These are phyloP conservation scores for Drosophila parabipectinata DNA, from an alignment of 1,140 invertebrate genomes.

Conservation along the genomic window DNA sequence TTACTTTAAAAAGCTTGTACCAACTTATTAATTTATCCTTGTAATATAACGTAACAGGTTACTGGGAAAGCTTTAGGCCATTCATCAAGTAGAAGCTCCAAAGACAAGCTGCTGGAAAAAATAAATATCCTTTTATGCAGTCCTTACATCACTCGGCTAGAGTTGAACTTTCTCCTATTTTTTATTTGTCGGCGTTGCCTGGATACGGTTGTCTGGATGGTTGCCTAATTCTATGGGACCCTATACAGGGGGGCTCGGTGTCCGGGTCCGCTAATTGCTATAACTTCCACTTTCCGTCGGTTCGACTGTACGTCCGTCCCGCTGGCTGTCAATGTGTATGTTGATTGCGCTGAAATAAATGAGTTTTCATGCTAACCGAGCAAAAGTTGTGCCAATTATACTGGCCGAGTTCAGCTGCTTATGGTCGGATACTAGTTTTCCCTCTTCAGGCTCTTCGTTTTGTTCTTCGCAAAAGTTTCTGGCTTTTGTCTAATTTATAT, in stretches of 20 bases:
- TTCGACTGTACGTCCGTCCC: slow-evolving; percentile 4
- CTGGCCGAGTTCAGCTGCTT: slow-evolving; percentile 12
- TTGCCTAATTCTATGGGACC: slow-evolving; percentile 34
- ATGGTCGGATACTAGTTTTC: slow-evolving; percentile 4
- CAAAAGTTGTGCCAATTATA: slow-evolving; percentile 55
- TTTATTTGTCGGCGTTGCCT: slow-evolving; percentile 8
- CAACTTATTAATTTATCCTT: not conserved
- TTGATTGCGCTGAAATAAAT: slow-evolving; percentile 58
- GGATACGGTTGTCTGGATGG: slow-evolving; percentile 26
- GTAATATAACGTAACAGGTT: not conserved
- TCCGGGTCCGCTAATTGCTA: slow-evolving; percentile 50
- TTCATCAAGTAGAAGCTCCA: not conserved
- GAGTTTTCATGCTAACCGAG: slow-evolving; percentile 53
- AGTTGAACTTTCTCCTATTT: slow-evolving; percentile 15
- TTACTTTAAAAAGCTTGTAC: not conserved
- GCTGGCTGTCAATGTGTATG: not conserved
- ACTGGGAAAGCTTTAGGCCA: not conserved
- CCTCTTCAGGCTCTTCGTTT: not conserved
- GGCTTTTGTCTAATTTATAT: slow-evolving; percentile 50
- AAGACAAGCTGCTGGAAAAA: not conserved
- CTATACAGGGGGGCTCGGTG: slow-evolving; percentile 13
- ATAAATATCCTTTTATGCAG: slow-evolving; percentile 29
- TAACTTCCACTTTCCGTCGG: slow-evolving; percentile 44
- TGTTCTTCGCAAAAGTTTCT: slow-evolving; percentile 20
- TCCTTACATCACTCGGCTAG: slow-evolving; percentile 6